phyloP scores from a whole-genome alignment of 2,888 invertebrate species.

The Leptopterna dolabrata region DNA sequence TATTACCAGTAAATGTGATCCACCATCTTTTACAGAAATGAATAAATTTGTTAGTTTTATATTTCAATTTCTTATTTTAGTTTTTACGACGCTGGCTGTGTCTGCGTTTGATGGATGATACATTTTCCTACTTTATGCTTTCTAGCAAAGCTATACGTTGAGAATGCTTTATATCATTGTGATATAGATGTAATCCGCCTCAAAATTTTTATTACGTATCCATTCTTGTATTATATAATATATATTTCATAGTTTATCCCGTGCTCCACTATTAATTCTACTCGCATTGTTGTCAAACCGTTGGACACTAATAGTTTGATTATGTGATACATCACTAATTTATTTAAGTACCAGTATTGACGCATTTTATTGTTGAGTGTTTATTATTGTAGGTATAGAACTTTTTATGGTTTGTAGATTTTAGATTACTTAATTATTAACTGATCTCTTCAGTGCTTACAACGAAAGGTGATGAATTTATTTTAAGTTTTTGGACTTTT shows the following conservation, averaged over 20 bases:
- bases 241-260: background rate
- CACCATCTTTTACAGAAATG: background rate
- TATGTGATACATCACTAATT: conserved; percentile 14
- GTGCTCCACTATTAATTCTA: background rate
- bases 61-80: background rate
- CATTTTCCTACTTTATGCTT: background rate
- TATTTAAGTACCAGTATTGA: conserved; percentile 36
- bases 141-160: background rate
- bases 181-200: conserved; percentile 1
- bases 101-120: background rate
- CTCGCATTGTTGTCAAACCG: background rate
- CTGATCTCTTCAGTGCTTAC: conserved; percentile 34
- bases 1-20: background rate
- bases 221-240: background rate
- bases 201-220: background rate
- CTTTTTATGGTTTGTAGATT: background rate
- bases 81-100: background rate
- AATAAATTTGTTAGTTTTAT: background rate
- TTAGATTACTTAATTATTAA: background rate
- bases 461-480: background rate
- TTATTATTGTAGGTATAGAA: background rate
- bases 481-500: conserved; percentile 13
- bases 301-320: background rate
- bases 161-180: background rate
- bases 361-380: background rate